Evolutionary conservation across 1,140 invertebrate genomes (phyloP).

Genomic region (Hyles euphorbiae): DNA sequence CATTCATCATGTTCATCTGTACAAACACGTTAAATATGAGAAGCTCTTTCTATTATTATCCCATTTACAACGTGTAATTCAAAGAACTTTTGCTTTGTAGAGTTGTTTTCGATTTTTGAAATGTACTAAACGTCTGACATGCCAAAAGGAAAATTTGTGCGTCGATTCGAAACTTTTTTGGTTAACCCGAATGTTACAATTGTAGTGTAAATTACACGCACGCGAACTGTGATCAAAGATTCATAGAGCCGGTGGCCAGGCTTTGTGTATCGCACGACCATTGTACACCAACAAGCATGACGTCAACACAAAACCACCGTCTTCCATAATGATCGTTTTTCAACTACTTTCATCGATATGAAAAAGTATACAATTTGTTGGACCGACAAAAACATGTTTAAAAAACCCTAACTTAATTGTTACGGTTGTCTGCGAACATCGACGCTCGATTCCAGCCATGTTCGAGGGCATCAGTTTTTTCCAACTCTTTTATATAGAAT

Average conservation of each 20-base stretch:
- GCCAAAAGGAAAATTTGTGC: no score
- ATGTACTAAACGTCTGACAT: no score
- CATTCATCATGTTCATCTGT: no score
- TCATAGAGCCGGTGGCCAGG: conserved; percentile 10
- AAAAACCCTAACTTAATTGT: conserved; percentile 65
- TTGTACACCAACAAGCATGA: conserved; percentile 22
- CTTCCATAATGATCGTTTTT: conserved; percentile 45
- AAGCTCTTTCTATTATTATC: no score
- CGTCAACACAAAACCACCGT: conserved; percentile 28
- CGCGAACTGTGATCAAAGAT: conserved; percentile 21
- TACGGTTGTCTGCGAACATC: conserved; percentile 32
- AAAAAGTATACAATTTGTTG: conserved; percentile 45
- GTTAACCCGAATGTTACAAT: background rate
- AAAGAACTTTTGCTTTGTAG: no score
- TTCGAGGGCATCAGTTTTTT: conserved; percentile 6
- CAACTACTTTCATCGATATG: conserved; percentile 50
- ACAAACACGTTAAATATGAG: no score
- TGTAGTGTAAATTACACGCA: conserved; percentile 19
- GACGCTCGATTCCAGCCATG: background rate
- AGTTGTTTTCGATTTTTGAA: no score
- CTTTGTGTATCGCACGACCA: conserved; percentile 6
- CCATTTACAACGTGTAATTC: no score
- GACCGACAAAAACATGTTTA: conserved; percentile 29
- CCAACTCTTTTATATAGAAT: conserved; percentile 33
- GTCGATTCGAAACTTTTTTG: no score